Evolutionary conservation across 2,888 invertebrate genomes (phyloP), one percentile per base, ranked within the genome.

Genomic region (Abscondita cerata): DNA sequence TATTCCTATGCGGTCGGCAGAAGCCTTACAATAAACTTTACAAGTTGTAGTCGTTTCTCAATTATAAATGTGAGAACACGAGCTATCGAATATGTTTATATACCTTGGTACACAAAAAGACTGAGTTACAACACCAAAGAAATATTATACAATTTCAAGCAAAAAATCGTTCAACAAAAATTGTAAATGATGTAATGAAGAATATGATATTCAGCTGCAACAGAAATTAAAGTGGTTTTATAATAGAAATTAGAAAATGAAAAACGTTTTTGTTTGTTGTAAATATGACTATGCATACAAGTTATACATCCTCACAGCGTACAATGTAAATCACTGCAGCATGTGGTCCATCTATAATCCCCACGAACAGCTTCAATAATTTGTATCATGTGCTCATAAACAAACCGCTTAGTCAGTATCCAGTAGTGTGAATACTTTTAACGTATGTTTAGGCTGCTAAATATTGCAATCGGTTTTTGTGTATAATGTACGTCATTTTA

Each of bases 51-150:
- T 72, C 75, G 75, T 77, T 73, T 73, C 73, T 77, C 75, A 77
- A 76, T 77, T 77, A 77, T 76, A 71, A 76, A 77, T 74, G 76
- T 76, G 76, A 76, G 75, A 75, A 76, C 76, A 75, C 72, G 68
- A 71, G 70, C 65, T 68, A 71, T 72, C 70, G 64, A 66, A 68
- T 73, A 69, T 70, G 69, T 74, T 73, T 72, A 70, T 70, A 62
- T 60, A 61, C 64, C 59, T 64, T 53, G 50, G 19, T 51, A 64
- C 60, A 62, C 62, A 66, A 65, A 62, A 64, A 68, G 72, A 44
- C 70, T 53, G 59, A 69, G 70, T 74, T 64, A 74, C 72, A 72
- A 55, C 63, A 68, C 64, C 59, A 31, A 54, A 61, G 12, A 15
- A 19, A n/a, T 18, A 4, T 46, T 44, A 13, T 8, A 44, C 2